Evolutionary conservation across 2,797 vertebrate species (phyloP).

Genomic region (Gadopsis bispinosus): DNA sequence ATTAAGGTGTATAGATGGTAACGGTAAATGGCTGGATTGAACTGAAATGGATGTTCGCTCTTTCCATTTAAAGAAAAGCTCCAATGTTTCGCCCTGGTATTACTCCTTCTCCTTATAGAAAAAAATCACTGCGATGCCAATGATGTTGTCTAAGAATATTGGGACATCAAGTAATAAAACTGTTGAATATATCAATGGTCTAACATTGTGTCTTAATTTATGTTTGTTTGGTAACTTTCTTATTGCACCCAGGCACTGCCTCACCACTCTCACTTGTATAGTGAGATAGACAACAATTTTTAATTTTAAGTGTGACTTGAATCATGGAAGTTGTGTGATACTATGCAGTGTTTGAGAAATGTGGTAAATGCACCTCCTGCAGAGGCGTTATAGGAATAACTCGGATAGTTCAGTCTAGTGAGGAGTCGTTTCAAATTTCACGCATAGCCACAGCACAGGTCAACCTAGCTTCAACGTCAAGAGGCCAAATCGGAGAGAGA

Average conservation of each 20-base stretch:
- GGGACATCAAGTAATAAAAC: conserved; percentile 80
- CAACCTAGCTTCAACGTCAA: not conserved
- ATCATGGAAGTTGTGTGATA: not conserved
- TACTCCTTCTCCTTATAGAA: conserved; percentile 72
- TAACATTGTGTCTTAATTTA: conserved; percentile 15
- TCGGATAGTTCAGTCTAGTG: too few relatives aligned
- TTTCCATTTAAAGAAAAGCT: conserved; percentile 74
- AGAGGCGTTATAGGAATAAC: not conserved
- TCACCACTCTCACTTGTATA: not conserved
- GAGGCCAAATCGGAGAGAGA: not conserved
- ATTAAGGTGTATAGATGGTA: conserved; percentile 92
- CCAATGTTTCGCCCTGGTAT: conserved; percentile 75
- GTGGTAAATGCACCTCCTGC: not conserved
- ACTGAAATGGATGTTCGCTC: conserved; percentile 67
- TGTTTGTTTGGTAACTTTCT: not conserved
- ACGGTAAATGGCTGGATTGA: conserved; percentile 66
- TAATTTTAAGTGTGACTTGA: not conserved
- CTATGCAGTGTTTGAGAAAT: not conserved
- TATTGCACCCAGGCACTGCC: not conserved
- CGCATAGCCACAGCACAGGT: too few relatives aligned
- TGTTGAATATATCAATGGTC: conserved; percentile 79
- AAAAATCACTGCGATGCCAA: conserved; percentile 80
- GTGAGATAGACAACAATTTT: not conserved
- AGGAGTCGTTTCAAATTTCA: not conserved
- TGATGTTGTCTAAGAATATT: conserved; percentile 80